Evolutionary conservation across 2,888 invertebrate species (phyloP), one percentile per base, ranked within the genome.

Genomic region (Drosophila bunnanda): DNA sequence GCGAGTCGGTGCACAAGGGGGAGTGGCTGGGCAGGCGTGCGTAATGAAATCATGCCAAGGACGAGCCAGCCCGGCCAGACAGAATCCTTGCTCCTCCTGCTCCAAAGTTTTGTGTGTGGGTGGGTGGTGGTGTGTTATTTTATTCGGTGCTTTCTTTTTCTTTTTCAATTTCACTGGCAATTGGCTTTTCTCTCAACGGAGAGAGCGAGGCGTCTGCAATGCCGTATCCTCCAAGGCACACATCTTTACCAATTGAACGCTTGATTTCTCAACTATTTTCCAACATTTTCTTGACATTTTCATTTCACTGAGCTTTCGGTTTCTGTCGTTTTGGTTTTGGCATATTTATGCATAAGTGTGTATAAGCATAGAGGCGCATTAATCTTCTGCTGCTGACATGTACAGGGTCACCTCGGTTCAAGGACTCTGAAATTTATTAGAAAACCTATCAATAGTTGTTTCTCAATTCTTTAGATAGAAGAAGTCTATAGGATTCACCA

Each of bases 41-140:
- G 80, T 77, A 88, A 88, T 80, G 77, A 87, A 89, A 83, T 87
- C 89, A 89, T 87, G 89, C 89, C 83, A 84, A 88, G 67, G 60
- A 64, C 64, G 57, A 28, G 17, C 13, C 57, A 54, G 43, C 71
- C 62, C 62, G 61, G 68, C 5, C 41, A 46, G 25, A 65, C 53
- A 68, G 38, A 54, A 44, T 62, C 62, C 72, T 50, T 43, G 6
- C 13, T 34, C 62, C 20, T 28, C 38, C 32, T 44, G 34, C 39
- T 52, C 43, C 55, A 25, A 15, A 6, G 17, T 38, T 48, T 17
- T 34, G n/a, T 10, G 2, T 9, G 36, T 17, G 34, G 13, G 22
- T 30, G n/a, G 36, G 41, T 25, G 25, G 39, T 62, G 10, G 17
- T 22, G 69, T 46, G 46, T 46, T 67, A 62, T 54, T 58, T 28